phyloP scores from a whole-genome alignment of 2,113 vertebrate genomes.

The Holacanthus passer region DNA sequence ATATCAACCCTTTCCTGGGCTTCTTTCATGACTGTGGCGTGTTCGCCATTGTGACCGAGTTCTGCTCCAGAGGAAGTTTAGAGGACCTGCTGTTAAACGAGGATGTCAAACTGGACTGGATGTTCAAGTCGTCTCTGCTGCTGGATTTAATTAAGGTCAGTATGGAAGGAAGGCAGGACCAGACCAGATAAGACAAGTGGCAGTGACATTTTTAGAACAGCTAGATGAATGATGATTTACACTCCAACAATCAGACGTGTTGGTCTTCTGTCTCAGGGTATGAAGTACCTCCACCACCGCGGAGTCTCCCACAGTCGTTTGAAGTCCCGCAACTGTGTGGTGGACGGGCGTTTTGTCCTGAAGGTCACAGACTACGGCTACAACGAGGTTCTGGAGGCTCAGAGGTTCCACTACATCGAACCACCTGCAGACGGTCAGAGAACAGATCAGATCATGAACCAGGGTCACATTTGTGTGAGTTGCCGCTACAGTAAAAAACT shows the following conservation, averaged over 20 bases:
- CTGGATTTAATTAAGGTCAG: conserved; percentile 87
- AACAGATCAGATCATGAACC: not conserved
- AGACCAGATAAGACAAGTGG: not conserved
- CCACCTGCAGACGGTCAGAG: conserved; percentile 76
- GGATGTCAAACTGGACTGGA: conserved; percentile 88
- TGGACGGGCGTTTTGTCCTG: conserved; percentile 86
- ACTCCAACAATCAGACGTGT: not conserved
- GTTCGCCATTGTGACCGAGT: conserved; percentile 87
- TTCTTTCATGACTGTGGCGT: conserved; percentile 87
- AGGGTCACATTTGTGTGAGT: not conserved
- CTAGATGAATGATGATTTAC: too few species aligned
- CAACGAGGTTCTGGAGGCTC: conserved; percentile 81
- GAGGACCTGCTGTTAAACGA: conserved; percentile 85
- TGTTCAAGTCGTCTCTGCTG: conserved; percentile 88
- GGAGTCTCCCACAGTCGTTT: conserved; percentile 80
- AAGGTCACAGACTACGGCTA: conserved; percentile 86
- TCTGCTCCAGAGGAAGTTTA: conserved; percentile 86
- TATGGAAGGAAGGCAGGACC: not conserved
- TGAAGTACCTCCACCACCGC: conserved; percentile 86
- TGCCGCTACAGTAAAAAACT: not conserved
- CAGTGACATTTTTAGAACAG: too few species aligned
- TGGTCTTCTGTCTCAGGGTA: conserved; percentile 72
- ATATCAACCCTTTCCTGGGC: conserved; percentile 86
- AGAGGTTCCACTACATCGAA: conserved; percentile 74
- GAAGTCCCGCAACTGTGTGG: conserved; percentile 87